These are phyloP conservation scores for Stegana nigrithorax DNA, from an alignment of 2,888 invertebrate species.

Conservation along the genomic window DNA sequence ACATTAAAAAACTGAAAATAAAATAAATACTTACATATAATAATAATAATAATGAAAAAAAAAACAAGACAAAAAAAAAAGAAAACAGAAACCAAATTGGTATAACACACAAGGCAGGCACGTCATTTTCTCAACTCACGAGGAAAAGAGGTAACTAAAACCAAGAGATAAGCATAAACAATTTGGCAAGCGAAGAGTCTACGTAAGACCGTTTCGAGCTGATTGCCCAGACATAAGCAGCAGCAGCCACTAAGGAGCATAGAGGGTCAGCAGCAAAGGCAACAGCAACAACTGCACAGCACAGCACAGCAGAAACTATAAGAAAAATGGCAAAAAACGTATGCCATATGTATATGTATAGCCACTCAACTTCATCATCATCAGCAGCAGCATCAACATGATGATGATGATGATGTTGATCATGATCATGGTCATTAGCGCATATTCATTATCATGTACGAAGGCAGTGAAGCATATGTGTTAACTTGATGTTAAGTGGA, in stretches of 20 bases:
- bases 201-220: too few relatives aligned
- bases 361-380: constrained; percentile 18
- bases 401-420: constrained; percentile 26
- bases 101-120: background rate
- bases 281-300: background rate
- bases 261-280: constrained; percentile 18
- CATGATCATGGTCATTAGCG: constrained; percentile 12
- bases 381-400: constrained; percentile 28
- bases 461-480: constrained; percentile 53
- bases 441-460: constrained; percentile 18
- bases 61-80: constrained; percentile 1
- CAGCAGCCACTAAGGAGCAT: too few relatives aligned
- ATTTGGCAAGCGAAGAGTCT: constrained; percentile 40
- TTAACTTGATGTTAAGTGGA: constrained; percentile 62
- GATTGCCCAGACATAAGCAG: too few relatives aligned
- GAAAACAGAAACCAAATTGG: constrained; percentile 29
- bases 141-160: background rate
- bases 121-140: background rate
- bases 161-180: constrained; percentile 38
- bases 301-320: background rate
- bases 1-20: background rate
- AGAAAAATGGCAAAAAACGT: too few relatives aligned
- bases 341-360: too few relatives aligned
- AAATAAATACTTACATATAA: constrained; percentile 6
- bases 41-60: constrained; percentile 7